Base-by-base conservation (phyloP, 2,888 invertebrate species). In the Suillia variegata region DNA sequence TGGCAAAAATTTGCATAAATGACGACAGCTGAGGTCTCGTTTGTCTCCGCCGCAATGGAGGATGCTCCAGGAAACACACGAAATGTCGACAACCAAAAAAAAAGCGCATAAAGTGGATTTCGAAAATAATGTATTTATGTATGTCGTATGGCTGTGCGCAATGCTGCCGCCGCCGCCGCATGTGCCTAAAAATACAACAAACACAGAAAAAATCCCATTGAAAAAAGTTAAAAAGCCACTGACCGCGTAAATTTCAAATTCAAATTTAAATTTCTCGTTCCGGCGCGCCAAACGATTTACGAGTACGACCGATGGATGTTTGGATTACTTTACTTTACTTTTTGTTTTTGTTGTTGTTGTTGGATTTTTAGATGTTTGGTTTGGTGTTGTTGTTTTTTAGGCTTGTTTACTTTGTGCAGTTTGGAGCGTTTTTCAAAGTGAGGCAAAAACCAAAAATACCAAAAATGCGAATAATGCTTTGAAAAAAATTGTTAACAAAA, bases 201-300 rank as follows among this genome's bases (percentile, higher is more conserved):
- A 45, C 18, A 45, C 17, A 17, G 18, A 17, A 45, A 45, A 45
- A 17, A 20, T 20, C 20, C 45, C 45, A 45, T 45, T 45, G 45
- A 45, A 45, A n/a, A 20, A 20, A 76, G 69, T 76, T 67, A 65
- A 69, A 67, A 74, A 74, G 74, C 71, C 77, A 74, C 62, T 77
- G 74, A 74, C 74, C 77, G 77, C 77, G 71, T 77, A 74, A 71
- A 67, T 65, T 72, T 69, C 64, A 55, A 55, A 57, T 67, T 62
- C 47, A 61, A 61, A 57, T 67, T 62, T 38, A 61, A 61, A 61
- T 38, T 38, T 38, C 26, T 38, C 38, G n/a, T 38, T 5, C 38
- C 38, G 38, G 38, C 4, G n/a, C 38, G 38, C 38, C 10, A 38
- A 38, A 38, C 38, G 38, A 38, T 38, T 38, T 38, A 45, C 31